Conservation (phyloP, 1,140 invertebrate genomes). For the Lutraria rhynchaena region DNA sequence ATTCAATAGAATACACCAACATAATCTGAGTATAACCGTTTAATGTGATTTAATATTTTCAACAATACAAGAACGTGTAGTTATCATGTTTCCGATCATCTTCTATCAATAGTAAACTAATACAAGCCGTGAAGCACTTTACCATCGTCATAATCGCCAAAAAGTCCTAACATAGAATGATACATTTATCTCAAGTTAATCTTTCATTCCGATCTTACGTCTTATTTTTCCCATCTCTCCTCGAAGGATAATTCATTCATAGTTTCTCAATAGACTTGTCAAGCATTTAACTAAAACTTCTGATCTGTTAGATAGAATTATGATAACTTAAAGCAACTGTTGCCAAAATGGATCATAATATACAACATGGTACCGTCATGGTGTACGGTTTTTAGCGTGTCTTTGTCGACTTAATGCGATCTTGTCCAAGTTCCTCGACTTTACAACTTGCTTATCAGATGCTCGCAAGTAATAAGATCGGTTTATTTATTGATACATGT, state of each 20-base stretch:
- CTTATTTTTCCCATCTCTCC: constrained; percentile 44
- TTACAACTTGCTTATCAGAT: constrained; percentile 52
- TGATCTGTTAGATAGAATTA: constrained; percentile 49
- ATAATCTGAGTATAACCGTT: constrained; percentile 36
- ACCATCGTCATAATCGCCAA: constrained; percentile 20
- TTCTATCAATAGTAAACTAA: constrained; percentile 14
- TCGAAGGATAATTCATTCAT: constrained; percentile 30
- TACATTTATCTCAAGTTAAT: constrained; percentile 32
- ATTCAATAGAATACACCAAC: not conserved
- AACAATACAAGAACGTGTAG: constrained; percentile 4
- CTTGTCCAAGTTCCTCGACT: constrained; percentile 19
- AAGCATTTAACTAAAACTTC: constrained; percentile 43
- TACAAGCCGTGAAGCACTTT: constrained; percentile 21
- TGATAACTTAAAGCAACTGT: not conserved
- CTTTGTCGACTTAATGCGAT: constrained; percentile 17
- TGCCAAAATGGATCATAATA: constrained; percentile 17
- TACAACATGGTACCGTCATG: constrained; percentile 14
- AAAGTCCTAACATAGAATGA: constrained; percentile 26
- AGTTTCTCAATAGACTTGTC: constrained; percentile 45
- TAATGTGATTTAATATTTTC: constrained; percentile 49
- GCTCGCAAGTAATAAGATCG: constrained; percentile 24
- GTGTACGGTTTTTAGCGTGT: constrained; percentile 25
- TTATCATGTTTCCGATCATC: constrained; percentile 29
- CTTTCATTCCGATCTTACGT: constrained; percentile 43
- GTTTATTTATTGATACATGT: constrained; percentile 31